These are phyloP conservation scores for Paramormyrops hopkinsi DNA, from an alignment of 2,797 vertebrate species.

Conservation along the genomic window DNA sequence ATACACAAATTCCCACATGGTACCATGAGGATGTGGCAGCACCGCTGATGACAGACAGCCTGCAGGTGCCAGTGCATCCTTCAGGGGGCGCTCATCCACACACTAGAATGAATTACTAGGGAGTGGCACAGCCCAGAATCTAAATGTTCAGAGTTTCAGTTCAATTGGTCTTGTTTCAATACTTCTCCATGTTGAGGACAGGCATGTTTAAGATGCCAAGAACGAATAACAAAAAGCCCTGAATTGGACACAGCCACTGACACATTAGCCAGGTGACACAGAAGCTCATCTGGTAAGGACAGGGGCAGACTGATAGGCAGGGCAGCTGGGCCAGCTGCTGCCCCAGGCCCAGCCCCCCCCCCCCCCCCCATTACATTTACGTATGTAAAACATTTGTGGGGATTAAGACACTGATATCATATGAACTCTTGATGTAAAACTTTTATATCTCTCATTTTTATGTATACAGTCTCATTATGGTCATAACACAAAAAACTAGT, in stretches of 20 bases:
- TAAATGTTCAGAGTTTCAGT: neutral
- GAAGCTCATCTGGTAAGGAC: neutral
- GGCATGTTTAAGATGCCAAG: neutral
- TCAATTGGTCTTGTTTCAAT: neutral
- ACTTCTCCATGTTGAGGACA: neutral
- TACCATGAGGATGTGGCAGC: neutral
- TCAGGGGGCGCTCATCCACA: neutral
- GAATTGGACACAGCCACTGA: neutral
- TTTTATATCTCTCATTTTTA: no score
- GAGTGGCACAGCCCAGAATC: neutral
- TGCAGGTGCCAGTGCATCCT: neutral
- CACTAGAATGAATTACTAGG: neutral
- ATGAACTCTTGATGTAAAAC: no score
- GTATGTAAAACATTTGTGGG: no score
- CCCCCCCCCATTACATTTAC: no score
- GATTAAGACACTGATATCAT: no score
- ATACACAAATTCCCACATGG: neutral
- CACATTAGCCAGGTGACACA: neutral
- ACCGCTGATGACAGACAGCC: neutral
- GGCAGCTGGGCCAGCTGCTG: no score
- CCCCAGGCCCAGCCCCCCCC: no score
- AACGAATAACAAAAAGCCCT: neutral
- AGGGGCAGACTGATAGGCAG: neutral
- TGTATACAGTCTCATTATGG: no score
- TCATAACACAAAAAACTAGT: no score